These are phyloP conservation scores for Lathronympha strigana DNA, from an alignment of 2,888 invertebrate species.

Conservation along the genomic window DNA sequence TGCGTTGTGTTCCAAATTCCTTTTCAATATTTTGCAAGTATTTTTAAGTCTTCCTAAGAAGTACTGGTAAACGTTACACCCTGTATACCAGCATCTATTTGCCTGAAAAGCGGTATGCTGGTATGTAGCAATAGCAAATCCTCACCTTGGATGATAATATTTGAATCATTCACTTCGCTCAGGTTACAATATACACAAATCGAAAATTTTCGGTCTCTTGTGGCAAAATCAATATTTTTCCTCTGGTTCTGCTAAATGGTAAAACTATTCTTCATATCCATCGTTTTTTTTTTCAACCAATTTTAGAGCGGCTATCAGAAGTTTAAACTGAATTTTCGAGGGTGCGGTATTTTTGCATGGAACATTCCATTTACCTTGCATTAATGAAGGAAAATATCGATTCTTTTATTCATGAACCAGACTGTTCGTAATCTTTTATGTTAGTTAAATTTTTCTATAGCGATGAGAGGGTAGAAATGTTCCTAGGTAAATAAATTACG, in stretches of 20 bases:
- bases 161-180: too few relatives aligned
- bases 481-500: neutral
- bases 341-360: neutral
- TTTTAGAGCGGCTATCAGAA: neutral
- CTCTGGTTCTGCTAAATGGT: neutral
- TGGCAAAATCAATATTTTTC: too few relatives aligned
- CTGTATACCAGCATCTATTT: too few relatives aligned
- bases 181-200: too few relatives aligned
- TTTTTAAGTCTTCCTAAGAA: too few relatives aligned
- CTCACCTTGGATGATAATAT: too few relatives aligned
- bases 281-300: neutral
- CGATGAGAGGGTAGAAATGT: neutral
- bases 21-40: too few relatives aligned
- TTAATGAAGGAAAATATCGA: slow-evolving; percentile 19
- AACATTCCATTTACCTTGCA: slow-evolving; percentile 15
- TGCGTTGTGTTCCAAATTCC: too few relatives aligned
- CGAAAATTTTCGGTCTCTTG: too few relatives aligned
- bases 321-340: neutral
- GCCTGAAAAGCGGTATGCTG: too few relatives aligned
- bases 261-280: neutral
- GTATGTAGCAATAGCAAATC: too few relatives aligned
- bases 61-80: too few relatives aligned
- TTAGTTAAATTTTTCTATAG: neutral
- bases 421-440: neutral
- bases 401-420: slow-evolving; percentile 19